phyloP scores from a whole-genome alignment of 2,113 vertebrate species.

The Hypomesus transpacificus region DNA sequence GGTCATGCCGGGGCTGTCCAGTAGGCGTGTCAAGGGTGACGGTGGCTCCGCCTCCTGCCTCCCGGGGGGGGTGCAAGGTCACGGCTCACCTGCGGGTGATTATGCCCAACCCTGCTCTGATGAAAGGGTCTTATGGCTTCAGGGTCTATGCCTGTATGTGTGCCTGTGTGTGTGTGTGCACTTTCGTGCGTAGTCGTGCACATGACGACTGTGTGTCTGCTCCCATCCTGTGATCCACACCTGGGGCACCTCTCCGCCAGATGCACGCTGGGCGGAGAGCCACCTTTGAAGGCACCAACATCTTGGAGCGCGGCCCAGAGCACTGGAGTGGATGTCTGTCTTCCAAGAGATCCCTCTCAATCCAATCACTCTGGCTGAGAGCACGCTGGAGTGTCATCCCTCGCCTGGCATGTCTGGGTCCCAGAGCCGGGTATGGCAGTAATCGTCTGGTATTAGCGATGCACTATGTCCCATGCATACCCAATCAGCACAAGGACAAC shows the following conservation, averaged over 20 bases:
- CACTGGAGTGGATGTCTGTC: constrained; percentile 11
- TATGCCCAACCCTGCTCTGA: background rate
- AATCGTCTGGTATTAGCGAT: constrained; percentile 32
- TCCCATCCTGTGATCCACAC: constrained; percentile 31
- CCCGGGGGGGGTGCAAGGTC: background rate
- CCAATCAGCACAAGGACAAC: constrained; percentile 37
- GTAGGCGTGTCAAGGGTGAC: constrained; percentile 8
- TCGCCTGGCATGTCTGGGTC: constrained; percentile 18
- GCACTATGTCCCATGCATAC: constrained; percentile 27
- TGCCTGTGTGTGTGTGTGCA: background rate
- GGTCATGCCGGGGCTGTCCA: constrained; percentile 4
- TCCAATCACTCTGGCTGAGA: constrained; percentile 42
- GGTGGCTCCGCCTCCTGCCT: constrained; percentile 13
- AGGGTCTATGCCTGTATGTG: background rate
- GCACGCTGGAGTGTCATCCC: constrained; percentile 24
- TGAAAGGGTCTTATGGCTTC: background rate
- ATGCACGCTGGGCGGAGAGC: constrained; percentile 21
- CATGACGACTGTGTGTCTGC: background rate
- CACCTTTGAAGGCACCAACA: constrained; percentile 19
- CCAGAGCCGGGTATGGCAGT: constrained; percentile 3
- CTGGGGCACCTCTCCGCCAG: constrained; percentile 28
- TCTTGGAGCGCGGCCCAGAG: constrained; percentile 38
- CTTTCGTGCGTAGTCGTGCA: background rate
- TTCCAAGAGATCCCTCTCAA: constrained; percentile 19
- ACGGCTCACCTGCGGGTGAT: background rate